Percentiles rank a stretch among this genome's conserved stretches.
Conservation (phyloP, 2,113 vertebrate species). For the Chionis minor region DNA sequence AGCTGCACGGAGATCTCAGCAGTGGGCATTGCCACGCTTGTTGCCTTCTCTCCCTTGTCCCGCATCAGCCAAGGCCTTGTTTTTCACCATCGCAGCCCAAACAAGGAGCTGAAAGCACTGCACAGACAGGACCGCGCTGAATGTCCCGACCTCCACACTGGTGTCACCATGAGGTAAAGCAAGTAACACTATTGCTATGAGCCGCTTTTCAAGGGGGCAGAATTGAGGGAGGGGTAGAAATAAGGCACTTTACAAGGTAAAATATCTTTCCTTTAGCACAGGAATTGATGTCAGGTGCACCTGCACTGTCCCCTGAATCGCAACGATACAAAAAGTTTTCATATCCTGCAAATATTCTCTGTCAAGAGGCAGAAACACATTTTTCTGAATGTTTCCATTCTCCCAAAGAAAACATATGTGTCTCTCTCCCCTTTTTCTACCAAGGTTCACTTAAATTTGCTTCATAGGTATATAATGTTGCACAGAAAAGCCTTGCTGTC, state of each 20-base stretch:
- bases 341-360: not conserved
- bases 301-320: not conserved
- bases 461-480: not conserved
- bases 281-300: not conserved
- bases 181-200: not conserved
- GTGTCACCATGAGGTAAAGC: not conserved
- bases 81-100: not conserved
- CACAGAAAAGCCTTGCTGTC: not conserved
- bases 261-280: not conserved
- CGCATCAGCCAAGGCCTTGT: accelerated
- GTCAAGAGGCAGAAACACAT: not conserved
- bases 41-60: not conserved
- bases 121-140: not conserved
- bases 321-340: not conserved
- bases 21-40: accelerated
- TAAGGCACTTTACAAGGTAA: not conserved
- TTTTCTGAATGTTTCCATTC: not conserved
- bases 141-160: not conserved
- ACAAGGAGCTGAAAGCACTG: not conserved
- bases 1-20: not conserved
- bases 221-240: not conserved
- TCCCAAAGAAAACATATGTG: not conserved
- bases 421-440: not conserved
- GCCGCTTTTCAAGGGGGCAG: not conserved
- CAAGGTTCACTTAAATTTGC: not conserved